Percentiles rank a stretch among this genome's conserved stretches.
These are phyloP conservation scores for Lissocephala sabroskyi DNA, from an alignment of 2,888 invertebrate species.

Conservation along the genomic window DNA sequence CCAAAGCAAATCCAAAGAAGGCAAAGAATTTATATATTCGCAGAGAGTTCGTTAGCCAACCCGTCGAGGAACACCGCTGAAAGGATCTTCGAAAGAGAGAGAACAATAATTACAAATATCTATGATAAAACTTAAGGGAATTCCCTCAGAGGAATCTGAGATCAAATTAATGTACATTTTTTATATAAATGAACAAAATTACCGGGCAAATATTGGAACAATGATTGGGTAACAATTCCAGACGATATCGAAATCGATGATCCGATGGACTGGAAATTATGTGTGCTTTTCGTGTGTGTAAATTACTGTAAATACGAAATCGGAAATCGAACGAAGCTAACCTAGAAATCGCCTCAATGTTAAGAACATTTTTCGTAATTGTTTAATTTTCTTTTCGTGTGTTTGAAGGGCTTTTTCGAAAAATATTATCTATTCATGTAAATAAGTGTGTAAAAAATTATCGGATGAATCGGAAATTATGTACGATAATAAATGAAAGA, in stretches of 20 bases:
- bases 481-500: background rate
- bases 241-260: conserved; percentile 14
- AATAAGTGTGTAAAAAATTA: conserved; percentile 41
- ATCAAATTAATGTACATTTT: conserved; percentile 1
- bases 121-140: conserved; percentile 37
- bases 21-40: conserved; percentile 14
- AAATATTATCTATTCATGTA: conserved; percentile 23
- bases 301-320: conserved; percentile 53
- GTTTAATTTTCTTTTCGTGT: too few species aligned
- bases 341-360: too few species aligned
- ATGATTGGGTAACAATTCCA: conserved; percentile 10
- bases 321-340: background rate
- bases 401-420: conserved; percentile 15
- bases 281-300: conserved; percentile 48
- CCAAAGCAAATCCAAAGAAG: conserved; percentile 25
- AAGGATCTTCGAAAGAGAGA: conserved; percentile 45
- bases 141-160: too few species aligned
- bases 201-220: conserved; percentile 16
- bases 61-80: too few species aligned
- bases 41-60: background rate
- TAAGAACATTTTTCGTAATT: too few species aligned
- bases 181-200: background rate
- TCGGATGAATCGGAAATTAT: background rate
- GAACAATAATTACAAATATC: conserved; percentile 60
- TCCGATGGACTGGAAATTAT: conserved; percentile 5